Base-by-base conservation (phyloP, 2,797 vertebrate genomes). In the Oreochromis grahami region DNA sequence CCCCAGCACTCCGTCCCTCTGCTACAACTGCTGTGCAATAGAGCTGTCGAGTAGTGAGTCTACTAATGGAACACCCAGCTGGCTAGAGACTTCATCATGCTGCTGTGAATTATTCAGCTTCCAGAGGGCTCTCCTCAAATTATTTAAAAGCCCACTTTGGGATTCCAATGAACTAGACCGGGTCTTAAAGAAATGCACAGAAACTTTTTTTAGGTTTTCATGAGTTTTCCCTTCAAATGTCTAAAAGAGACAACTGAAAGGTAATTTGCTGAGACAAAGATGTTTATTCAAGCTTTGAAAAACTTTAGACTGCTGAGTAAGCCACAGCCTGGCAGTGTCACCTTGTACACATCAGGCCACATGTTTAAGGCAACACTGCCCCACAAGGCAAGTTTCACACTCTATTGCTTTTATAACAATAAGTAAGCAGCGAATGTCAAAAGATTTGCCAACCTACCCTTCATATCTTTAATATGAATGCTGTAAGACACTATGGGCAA, bases 101-200 rank as follows among this genome's bases (percentile, higher is more conserved):
- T 82, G 84, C 80, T 58, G 93, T 96, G 92, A 96, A 97, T 97
- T 95, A 96, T 96, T 97, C 89, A 97, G 89, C 89, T 94, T 94
- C 92, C 92, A 94, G 84, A 91, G 91, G 94, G 90, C 88, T 92
- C 91, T 87, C 84, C 91, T 84, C 94, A 96, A 96, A 96, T 96
- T 88, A 96, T 96, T 96, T 93, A 96, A 94, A 93, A 95, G 93
- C 78, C 81, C 17, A 51, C 84, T 89, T 87, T 90, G 85, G 82
- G 78, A 45, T 78, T 91, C 60, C 36, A n/a, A 88, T 55, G 79
- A 91, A 84, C 79, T 74, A 87, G 86, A 55, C 63, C 10, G 34
- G 77, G 50, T 72, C 84, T 78, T 19, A 72, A 76, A 86, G 74
- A 92, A 90, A 85, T 80, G 78, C 88, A 87, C 63, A 6, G 76